These are phyloP conservation scores for Zaprionus kolodkinae DNA, from an alignment of 1,140 invertebrate species.

Conservation along the genomic window DNA sequence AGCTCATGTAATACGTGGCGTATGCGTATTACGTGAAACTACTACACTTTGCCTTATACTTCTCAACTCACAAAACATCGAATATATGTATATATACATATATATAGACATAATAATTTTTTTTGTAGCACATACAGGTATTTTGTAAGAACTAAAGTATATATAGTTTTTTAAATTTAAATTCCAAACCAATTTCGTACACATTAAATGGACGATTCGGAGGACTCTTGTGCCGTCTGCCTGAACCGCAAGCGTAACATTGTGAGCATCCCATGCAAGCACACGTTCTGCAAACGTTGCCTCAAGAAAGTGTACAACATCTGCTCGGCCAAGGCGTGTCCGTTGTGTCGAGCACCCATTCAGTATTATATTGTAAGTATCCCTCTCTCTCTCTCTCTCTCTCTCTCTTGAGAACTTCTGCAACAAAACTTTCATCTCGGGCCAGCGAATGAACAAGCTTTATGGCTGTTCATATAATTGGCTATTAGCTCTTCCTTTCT, in stretches of 20 bases:
- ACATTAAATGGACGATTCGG: slow-evolving; percentile 11
- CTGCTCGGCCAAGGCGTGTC: slow-evolving; percentile 45
- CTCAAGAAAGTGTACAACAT: slow-evolving; percentile 40
- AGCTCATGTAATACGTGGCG: slow-evolving; percentile 39
- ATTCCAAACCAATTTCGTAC: neutral
- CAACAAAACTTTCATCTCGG: neutral
- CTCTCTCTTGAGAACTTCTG: neutral
- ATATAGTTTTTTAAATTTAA: neutral
- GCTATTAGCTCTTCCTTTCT: neutral
- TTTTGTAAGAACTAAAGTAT: neutral
- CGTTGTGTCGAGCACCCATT: slow-evolving; percentile 53
- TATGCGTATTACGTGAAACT: slow-evolving; percentile 11
- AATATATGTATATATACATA: too few relatives aligned
- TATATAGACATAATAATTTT: neutral
- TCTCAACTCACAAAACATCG: slow-evolving; percentile 2
- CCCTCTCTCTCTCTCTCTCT: neutral
- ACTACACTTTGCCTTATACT: slow-evolving; percentile 24
- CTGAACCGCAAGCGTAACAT: slow-evolving; percentile 31
- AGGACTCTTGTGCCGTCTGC: slow-evolving; percentile 50
- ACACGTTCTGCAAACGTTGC: slow-evolving; percentile 56
- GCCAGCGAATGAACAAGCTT: neutral
- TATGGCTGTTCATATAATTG: neutral
- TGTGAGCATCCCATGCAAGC: slow-evolving; percentile 50
- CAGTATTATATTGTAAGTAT: slow-evolving; percentile 63
- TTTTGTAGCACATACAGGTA: neutral